A percentile compares a stretch with the other conserved stretches of the same genome.
Evolutionary conservation across 2,113 vertebrate species (phyloP).

Genomic region (Pimephales promelas): DNA sequence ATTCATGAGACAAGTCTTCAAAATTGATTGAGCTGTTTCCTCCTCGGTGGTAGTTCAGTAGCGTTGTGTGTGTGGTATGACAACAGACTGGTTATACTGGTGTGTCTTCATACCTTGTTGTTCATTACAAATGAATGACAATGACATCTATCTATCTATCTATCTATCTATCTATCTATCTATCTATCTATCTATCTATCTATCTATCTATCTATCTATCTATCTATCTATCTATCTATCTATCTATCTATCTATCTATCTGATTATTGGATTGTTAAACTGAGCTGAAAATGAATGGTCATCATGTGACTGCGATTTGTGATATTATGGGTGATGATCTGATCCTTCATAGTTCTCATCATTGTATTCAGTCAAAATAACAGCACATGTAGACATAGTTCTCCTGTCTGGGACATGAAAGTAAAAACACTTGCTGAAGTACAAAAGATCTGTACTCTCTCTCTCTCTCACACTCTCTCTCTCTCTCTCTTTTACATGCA

Average conservation of each 20-base stretch:
- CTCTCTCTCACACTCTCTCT: no score
- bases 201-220: no score
- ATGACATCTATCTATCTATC: no score
- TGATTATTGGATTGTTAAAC: not conserved
- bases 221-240: no score
- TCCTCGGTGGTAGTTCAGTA: not conserved
- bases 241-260: no score
- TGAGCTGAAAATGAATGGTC: no score
- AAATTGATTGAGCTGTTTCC: not conserved
- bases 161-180: no score
- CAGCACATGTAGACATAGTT: not conserved
- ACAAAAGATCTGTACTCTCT: constrained; percentile 4
- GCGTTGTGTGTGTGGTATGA: not conserved
- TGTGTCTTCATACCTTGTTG: constrained; percentile 23
- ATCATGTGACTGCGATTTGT: not conserved
- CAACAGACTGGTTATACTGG: constrained; percentile 1
- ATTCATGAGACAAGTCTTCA: not conserved
- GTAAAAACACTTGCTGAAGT: not conserved
- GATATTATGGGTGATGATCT: not conserved
- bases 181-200: no score
- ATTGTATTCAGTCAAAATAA: not conserved
- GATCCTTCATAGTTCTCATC: not conserved
- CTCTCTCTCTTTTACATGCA: not conserved
- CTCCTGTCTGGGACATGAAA: not conserved
- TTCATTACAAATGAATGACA: not conserved